These are phyloP conservation scores for Pygoscelis antarcticus DNA, from an alignment of 2,113 vertebrate species.

Conservation along the genomic window DNA sequence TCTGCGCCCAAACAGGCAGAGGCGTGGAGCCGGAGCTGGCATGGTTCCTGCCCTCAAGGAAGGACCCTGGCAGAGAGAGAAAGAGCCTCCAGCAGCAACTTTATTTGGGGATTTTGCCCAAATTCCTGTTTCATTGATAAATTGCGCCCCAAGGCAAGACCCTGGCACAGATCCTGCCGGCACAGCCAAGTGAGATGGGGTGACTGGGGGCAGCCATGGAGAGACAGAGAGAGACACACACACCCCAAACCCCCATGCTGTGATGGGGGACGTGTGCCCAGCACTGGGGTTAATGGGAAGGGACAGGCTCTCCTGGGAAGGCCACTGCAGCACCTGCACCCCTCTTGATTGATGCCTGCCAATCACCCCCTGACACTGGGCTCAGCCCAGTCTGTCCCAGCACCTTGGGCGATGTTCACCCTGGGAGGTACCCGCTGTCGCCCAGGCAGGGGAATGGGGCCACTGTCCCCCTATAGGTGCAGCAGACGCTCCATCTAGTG, in stretches of 20 bases:
- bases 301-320: not conserved
- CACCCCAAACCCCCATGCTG: not conserved
- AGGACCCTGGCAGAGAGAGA: not conserved
- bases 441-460: not conserved
- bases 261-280: fast-evolving
- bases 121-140: not conserved
- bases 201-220: too few relatives aligned
- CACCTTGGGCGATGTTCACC: fast-evolving
- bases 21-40: fast-evolving
- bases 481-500: not conserved
- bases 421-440: not conserved
- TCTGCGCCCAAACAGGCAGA: not conserved
- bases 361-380: not conserved
- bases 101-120: not conserved
- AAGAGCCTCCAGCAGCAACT: not conserved
- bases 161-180: not conserved
- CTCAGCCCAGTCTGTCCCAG: not conserved
- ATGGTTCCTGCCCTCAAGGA: not conserved
- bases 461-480: fast-evolving
- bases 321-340: too few relatives aligned
- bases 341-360: not conserved
- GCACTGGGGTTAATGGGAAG: not conserved
- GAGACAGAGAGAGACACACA: too few relatives aligned
- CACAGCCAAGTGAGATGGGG: not conserved
- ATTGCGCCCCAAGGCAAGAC: fast-evolving